Conservation (phyloP, 2,888 invertebrate species). For the Leptopterna dolabrata region DNA sequence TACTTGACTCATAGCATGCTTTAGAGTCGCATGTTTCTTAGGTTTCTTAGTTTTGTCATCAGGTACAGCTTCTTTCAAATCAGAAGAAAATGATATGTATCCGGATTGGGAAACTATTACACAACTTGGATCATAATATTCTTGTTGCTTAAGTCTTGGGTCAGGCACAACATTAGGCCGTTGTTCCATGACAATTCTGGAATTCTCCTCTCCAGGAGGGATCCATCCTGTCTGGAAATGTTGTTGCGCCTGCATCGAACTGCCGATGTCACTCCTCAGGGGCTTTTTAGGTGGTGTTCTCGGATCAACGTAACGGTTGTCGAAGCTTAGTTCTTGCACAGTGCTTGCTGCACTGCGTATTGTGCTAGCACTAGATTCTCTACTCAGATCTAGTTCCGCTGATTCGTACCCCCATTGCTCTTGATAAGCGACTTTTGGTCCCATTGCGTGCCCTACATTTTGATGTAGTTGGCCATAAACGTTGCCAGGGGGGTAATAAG, state of each 20-base stretch:
- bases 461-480: constrained; percentile 22
- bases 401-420: constrained; percentile 53
- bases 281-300: constrained; percentile 56
- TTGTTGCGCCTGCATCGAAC: constrained; percentile 37
- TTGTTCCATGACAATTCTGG: constrained; percentile 56
- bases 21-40: constrained; percentile 77
- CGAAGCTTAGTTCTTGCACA: constrained; percentile 41
- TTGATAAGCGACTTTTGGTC: constrained; percentile 47
- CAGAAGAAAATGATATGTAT: constrained; percentile 80
- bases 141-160: constrained; percentile 49
- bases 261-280: constrained; percentile 46
- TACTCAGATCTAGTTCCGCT: constrained; percentile 51
- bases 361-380: constrained; percentile 58
- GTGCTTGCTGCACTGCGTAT: constrained; percentile 47
- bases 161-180: constrained; percentile 53
- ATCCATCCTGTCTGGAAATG: constrained; percentile 51
- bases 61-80: constrained; percentile 71
- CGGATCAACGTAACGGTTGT: constrained; percentile 49
- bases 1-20: constrained; percentile 84
- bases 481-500: constrained; percentile 75
- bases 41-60: constrained; percentile 75
- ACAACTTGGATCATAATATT: constrained; percentile 71
- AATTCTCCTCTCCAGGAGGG: constrained; percentile 51
- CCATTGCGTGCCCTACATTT: constrained; percentile 35
- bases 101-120: constrained; percentile 83